A percentile compares a stretch with the other conserved stretches of the same genome.
Evolutionary conservation across 2,113 vertebrate genomes (phyloP).

Genomic region (Uropsilus gracilis): DNA sequence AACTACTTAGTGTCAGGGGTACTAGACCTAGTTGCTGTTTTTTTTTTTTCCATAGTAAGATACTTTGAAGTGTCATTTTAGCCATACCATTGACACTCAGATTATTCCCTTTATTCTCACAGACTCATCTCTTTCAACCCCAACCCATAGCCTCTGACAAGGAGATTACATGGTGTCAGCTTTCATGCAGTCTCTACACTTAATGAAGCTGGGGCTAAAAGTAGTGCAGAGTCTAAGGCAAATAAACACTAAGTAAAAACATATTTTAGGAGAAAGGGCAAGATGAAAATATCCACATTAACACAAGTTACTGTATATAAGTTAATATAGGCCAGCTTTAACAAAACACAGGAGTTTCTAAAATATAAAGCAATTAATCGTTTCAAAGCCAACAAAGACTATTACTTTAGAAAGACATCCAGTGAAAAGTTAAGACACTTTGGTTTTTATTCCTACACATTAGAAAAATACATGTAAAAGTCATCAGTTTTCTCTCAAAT

Average conservation of each 20-base stretch:
- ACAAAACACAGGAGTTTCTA: conserved; percentile 2
- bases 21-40: not conserved
- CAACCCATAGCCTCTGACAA: not conserved
- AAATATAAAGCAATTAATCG: not conserved
- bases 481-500: not conserved
- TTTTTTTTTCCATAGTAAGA: not conserved
- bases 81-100: not conserved
- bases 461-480: not conserved
- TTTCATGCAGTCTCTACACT: not conserved
- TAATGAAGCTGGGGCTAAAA: not conserved
- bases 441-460: not conserved
- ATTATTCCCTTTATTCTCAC: not conserved
- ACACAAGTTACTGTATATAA: not conserved
- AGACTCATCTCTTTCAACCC: not conserved
- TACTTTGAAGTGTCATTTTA: not conserved
- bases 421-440: too few relatives aligned
- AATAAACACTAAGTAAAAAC: conserved; percentile 11
- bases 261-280: not conserved
- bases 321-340: not conserved
- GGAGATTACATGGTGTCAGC: not conserved
- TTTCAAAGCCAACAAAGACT: not conserved
- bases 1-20: not conserved
- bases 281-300: not conserved
- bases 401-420: not conserved
- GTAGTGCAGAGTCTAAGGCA: not conserved